Evolutionary conservation across 2,113 vertebrate genomes (phyloP).

Genomic region (Thalassarche chlororhynchos): DNA sequence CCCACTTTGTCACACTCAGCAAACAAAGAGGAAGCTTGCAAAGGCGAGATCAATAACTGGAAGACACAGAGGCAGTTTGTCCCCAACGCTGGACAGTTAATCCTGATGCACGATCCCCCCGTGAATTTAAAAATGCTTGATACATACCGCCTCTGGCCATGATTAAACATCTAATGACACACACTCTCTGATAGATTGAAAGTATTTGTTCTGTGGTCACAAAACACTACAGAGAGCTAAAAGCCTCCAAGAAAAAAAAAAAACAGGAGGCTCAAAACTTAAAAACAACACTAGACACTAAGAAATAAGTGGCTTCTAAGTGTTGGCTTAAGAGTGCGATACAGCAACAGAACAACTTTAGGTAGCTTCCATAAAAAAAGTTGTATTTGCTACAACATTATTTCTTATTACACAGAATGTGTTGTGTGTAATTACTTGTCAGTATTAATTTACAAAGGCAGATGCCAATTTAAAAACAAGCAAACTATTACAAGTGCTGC

Average conservation of each 20-base stretch:
- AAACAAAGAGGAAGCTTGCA: neutral
- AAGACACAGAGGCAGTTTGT: neutral
- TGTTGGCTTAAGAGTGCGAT: neutral
- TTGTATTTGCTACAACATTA: neutral
- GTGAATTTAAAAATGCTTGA: neutral
- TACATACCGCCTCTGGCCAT: neutral
- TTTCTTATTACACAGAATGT: neutral
- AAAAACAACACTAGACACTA: neutral
- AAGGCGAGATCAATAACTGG: neutral
- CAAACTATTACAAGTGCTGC: neutral
- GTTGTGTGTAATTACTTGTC: neutral
- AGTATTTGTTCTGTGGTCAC: neutral
- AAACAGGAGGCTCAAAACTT: neutral
- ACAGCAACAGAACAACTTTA: neutral
- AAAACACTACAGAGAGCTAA: neutral
- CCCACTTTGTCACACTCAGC: neutral
- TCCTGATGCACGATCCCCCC: neutral
- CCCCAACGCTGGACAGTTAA: neutral
- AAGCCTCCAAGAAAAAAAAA: neutral
- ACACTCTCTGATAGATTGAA: fast-evolving
- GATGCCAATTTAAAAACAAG: neutral
- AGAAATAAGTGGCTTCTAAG: neutral
- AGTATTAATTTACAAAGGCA: neutral
- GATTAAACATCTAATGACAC: neutral
- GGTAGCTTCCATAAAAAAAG: neutral